Base-by-base conservation (phyloP, 2,113 vertebrate genomes). In the Gasterosteus nipponicus region DNA sequence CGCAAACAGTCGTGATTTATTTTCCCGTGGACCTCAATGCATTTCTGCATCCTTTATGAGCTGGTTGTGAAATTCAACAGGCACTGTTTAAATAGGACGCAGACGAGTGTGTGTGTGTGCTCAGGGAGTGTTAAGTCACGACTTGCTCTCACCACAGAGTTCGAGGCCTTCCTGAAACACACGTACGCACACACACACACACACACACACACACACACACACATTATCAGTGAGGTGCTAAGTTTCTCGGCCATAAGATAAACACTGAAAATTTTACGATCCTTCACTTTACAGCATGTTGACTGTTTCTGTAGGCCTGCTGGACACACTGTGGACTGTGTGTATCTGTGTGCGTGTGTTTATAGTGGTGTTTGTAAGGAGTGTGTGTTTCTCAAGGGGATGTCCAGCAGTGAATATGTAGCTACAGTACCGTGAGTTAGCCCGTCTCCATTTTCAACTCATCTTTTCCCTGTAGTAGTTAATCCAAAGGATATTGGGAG, bases 31-130 rank as follows among this genome's bases (percentile, higher is more conserved):
- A 84, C 87, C 80, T 86, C 33, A 14, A 61, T 76, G 63, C 64
- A 39, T 80, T 57, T 78, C 83, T 47, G 58, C 88, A 77, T 83
- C 88, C 81, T 92, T 92, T 83, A 91, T 87, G 80, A 87, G 83
- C 86, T 80, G 87, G 82, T 93, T 94, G 93, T 92, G 93, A 95
- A 95, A 96, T 94, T 95, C 89, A 91, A 77, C 94, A 92, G 86
- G 74, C 83, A 56, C 68, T 93, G 69, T 90, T 86, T 92, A 93
- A 90, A 91, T 88, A 90, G 89, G 81, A 73, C 18, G 77, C 80
- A 86, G 77, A 90, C 82, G 76, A 78, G 59, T 57, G 38, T 60
- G 42, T 26, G 22, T 26, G 22, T 26, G 22, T 80, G 73, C 65
- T 69, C 64, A 49, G 49, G 80, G 69, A 68, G 64, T 61, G 65